Evolutionary conservation across 1,140 invertebrate genomes (phyloP).

Genomic region (Pogonognathellus flavescens): DNA sequence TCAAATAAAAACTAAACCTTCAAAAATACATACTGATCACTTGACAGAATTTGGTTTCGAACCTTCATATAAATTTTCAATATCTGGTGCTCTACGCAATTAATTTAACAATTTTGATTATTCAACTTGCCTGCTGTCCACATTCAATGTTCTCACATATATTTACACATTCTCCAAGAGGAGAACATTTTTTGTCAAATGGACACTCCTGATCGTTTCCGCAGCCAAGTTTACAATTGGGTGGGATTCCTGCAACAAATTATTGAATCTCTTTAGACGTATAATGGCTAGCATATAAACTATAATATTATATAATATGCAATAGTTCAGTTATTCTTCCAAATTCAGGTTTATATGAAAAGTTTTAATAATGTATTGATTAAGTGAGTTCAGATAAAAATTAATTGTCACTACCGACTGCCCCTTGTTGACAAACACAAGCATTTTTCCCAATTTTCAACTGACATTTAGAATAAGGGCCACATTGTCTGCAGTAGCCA

Average conservation of each 20-base stretch:
- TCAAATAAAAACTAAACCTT: too few relatives aligned
- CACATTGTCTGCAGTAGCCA: constrained; percentile 6
- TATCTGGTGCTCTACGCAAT: too few relatives aligned
- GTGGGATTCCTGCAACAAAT: neutral
- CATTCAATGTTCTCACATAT: neutral
- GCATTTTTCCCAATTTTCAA: neutral
- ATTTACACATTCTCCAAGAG: neutral
- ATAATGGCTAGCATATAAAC: too few relatives aligned
- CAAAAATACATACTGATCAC: too few relatives aligned
- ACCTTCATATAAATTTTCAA: too few relatives aligned
- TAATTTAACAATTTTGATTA: neutral
- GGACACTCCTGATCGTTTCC: neutral
- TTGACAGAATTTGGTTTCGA: too few relatives aligned
- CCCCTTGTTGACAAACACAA: neutral
- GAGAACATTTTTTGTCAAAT: constrained; percentile 11
- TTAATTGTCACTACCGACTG: neutral
- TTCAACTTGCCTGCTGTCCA: neutral
- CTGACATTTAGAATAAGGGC: neutral
- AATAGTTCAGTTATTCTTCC: too few relatives aligned
- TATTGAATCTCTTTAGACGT: too few relatives aligned
- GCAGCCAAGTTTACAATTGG: neutral
- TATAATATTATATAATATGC: too few relatives aligned
- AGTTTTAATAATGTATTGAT: too few relatives aligned
- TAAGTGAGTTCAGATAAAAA: neutral
- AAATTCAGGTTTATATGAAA: neutral